Conservation (phyloP, 2,113 vertebrate genomes). For the Thamnophis sirtalis region DNA sequence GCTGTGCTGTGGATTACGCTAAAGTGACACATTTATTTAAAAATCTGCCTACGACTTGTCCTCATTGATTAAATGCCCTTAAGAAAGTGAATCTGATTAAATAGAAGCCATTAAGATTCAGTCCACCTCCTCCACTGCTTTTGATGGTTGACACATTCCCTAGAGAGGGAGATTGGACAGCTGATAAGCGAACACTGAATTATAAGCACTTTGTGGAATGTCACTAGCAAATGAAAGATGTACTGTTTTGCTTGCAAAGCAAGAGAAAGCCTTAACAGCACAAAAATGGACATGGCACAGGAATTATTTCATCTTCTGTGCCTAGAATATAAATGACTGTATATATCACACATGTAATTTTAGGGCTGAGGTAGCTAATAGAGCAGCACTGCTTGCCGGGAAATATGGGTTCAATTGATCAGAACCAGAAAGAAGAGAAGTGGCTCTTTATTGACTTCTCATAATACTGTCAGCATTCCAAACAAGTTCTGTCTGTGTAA, state of each 20-base stretch:
- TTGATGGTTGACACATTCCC: slow-evolving; percentile 79
- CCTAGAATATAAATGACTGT: slow-evolving; percentile 56
- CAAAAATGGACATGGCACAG: slow-evolving; percentile 59
- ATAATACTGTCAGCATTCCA: slow-evolving; percentile 40
- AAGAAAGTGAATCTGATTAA: slow-evolving; percentile 78
- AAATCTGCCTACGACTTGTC: slow-evolving; percentile 79
- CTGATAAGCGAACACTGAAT: slow-evolving; percentile 81
- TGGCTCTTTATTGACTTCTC: slow-evolving; percentile 39
- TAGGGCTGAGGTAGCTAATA: slow-evolving; percentile 20
- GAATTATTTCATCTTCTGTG: slow-evolving; percentile 63
- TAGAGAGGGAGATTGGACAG: slow-evolving; percentile 73
- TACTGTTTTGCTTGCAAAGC: slow-evolving; percentile 73
- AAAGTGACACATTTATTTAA: slow-evolving; percentile 82
- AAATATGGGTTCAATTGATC: slow-evolving; percentile 37
- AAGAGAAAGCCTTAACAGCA: slow-evolving; percentile 54
- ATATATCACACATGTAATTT: slow-evolving; percentile 18
- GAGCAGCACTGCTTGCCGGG: slow-evolving; percentile 27
- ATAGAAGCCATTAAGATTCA: slow-evolving; percentile 76
- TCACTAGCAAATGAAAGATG: slow-evolving; percentile 72
- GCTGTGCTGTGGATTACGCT: slow-evolving; percentile 69
- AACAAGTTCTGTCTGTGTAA: slow-evolving; percentile 4
- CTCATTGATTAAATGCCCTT: slow-evolving; percentile 82
- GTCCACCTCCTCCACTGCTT: slow-evolving; percentile 67
- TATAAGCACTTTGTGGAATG: slow-evolving; percentile 78
- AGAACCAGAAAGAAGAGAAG: slow-evolving; percentile 43